phyloP scores from a whole-genome alignment of 1,140 invertebrate genomes.

The Ctenoplectra terminalis region DNA sequence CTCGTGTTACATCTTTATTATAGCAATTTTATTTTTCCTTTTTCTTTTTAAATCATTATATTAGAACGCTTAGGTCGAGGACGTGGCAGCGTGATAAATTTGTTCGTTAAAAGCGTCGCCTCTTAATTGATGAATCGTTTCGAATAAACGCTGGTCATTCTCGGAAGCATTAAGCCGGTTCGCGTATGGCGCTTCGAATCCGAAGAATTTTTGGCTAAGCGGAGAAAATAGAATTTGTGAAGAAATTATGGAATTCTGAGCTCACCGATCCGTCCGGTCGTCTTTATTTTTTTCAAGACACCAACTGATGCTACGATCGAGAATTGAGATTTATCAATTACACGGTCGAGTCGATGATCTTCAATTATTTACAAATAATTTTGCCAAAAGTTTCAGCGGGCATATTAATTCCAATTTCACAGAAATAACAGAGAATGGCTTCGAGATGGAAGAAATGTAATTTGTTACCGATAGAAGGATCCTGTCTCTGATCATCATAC shows the following conservation, averaged over 20 bases:
- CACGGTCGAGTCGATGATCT: neutral
- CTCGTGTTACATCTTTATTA: neutral
- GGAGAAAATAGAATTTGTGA: neutral
- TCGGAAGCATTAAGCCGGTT: neutral
- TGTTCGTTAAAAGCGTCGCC: neutral
- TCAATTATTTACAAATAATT: constrained; percentile 4
- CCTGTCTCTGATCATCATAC: neutral
- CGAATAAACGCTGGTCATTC: neutral
- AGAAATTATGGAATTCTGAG: neutral
- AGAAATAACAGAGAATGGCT: too few species aligned
- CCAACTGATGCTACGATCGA: neutral
- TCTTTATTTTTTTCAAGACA: too few species aligned
- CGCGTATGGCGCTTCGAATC: neutral
- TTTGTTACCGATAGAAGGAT: too few species aligned
- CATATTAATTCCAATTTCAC: neutral
- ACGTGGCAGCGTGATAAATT: constrained; percentile 20
- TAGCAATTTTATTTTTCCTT: too few species aligned
- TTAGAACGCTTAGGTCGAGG: constrained; percentile 15
- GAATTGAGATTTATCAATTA: neutral
- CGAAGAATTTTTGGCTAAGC: neutral
- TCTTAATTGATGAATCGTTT: constrained; percentile 20
- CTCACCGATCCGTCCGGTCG: too few species aligned
- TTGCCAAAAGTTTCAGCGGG: too few species aligned
- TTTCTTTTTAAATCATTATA: neutral
- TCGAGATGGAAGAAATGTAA: neutral